Evolutionary conservation across 1,140 invertebrate genomes (phyloP), one percentile per base, ranked within the genome.

Genomic region (Plutomurus gul): DNA sequence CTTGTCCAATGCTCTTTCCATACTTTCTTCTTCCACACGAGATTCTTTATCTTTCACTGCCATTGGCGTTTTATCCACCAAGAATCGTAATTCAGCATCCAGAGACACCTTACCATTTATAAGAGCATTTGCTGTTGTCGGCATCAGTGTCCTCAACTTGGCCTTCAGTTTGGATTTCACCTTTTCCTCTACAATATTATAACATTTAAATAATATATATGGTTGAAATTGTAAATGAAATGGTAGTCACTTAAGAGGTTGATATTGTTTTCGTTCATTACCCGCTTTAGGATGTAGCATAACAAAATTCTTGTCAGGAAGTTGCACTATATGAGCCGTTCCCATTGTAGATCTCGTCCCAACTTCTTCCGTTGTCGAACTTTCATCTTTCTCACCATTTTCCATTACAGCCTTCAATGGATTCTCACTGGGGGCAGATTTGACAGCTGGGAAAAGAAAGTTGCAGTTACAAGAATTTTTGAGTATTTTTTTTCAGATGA

Each of bases 21-120:
- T 3, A 30, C 36, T 16, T 22, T 27, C 43, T 36, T 73, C 76
- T n/a, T 27, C 43, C 1, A 16, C 27, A 30, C 27, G n/a, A 33
- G 56, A 65, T 16, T 65, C 56, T 36, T 65, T 65, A 2, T 33
- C 13, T 65, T 65, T 65, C 13, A 33, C 8, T 3, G 56, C 27
- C n/a, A 65, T 65, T 36, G 30, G 30, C 10, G 56, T 65, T 30
- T 65, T 75, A 33, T 78, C 73, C n/a, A 76, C 18, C 11, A 81
- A 22, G 43, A 65, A 81, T 25, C 76, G 20, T 5, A 81, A 16
- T 49, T 81, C 80, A 39, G 56, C 43, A 39, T 70, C 39, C 33
- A 81, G 25, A 18, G 76, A 75, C 47, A 20, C n/a, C 25, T 78
- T 81, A 1, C 39, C 20, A 36, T 81, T 81, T 20, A 78, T 76